Evolutionary conservation across 1,140 invertebrate genomes (phyloP), one percentile per base, ranked within the genome.

Genomic region (Aricia agestis): DNA sequence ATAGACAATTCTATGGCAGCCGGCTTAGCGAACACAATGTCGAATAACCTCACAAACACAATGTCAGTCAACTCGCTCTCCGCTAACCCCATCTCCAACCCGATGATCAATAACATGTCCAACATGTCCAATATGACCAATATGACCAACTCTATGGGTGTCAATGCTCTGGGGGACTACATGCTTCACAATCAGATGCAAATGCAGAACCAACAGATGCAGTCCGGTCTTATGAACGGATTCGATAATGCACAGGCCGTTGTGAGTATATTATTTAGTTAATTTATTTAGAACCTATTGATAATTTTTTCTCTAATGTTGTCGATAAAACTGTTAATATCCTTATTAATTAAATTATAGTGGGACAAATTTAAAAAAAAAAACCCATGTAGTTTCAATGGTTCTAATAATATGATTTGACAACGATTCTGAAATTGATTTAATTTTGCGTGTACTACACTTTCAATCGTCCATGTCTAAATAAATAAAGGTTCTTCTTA

Each of bases 1-100:
- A 82, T 91, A 80, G 89, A 89, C 71, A 86, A 81, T 80, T 85
- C 84, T 25, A 80, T 89, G 81, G 79, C 72, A 66, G 72, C 81
- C 70, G 82, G 74, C 67, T 74, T 78, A 78, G 79, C 72, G 11
- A 81, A 78, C 45, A 74, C 76, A 45, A 75, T 78, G 69, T 75
- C 73, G n/a, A 80, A 79, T 68, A 72, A 68, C 17, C 66, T 78
- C 36, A 69, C 76, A 70, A 76, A 78, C 70, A 72, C 72, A 45
- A 41, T 78, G 70, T 63, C 69, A 65, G 57, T 68, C 7, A 74
- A 71, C 42, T 68, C 66, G n/a, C 41, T 75, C 66, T 70, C 36
- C 17, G 0, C 10, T 15, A 52, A 52, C 11, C 45, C 45, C 45
- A 52, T 52, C 6, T 3, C 45, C 9, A 75, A 73, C 42, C 63